phyloP scores from a whole-genome alignment of 2,797 vertebrate genomes.

The Acrocephalus scirpaceus region DNA sequence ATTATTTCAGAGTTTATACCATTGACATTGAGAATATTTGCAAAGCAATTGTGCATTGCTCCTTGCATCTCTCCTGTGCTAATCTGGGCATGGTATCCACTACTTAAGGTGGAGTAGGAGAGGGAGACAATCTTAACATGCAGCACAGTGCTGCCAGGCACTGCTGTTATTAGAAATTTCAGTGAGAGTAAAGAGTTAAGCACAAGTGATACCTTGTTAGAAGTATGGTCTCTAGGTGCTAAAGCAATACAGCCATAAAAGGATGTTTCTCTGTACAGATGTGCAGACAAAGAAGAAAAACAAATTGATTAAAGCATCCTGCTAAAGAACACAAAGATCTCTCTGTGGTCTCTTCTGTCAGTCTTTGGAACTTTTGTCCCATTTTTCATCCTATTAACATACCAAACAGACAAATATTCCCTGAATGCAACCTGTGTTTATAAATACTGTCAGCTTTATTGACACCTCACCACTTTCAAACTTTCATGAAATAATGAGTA shows the following conservation, averaged over 20 bases:
- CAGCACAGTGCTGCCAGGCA: background rate
- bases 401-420: background rate
- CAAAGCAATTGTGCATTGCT: background rate
- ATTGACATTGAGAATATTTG: background rate
- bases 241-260: background rate
- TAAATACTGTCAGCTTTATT: background rate
- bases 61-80: background rate
- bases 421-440: background rate
- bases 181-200: background rate
- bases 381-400: background rate
- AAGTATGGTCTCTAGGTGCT: background rate
- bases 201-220: background rate
- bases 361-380: background rate
- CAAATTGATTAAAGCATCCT: background rate
- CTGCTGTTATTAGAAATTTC: background rate
- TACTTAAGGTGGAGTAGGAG: background rate
- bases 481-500: background rate
- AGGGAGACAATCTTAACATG: background rate
- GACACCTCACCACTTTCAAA: background rate
- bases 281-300: background rate
- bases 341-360: background rate
- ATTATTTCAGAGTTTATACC: background rate
- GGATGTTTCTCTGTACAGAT: background rate
- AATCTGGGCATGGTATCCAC: background rate
- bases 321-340: background rate